Evolutionary conservation across 2,113 vertebrate genomes (phyloP).

Genomic region (Cyprinodon tularosa): DNA sequence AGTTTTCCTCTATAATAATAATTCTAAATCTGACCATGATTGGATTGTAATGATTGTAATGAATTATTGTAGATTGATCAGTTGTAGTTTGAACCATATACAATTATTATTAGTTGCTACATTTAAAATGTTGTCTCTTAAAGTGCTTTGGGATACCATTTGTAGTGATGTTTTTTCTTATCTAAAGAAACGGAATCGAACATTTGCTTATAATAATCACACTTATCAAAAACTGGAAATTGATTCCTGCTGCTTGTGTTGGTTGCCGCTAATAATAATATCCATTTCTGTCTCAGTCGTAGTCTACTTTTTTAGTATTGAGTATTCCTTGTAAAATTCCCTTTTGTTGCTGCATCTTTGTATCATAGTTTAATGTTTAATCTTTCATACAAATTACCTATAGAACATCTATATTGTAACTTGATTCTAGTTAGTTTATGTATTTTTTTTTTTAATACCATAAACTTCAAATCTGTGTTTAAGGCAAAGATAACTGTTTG

Average conservation of each 20-base stretch:
- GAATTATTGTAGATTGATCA: background rate
- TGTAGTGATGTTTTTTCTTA: background rate
- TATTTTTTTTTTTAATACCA: background rate
- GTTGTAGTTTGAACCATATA: background rate
- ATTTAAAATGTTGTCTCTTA: background rate
- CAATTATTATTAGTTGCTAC: background rate
- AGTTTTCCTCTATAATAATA: background rate
- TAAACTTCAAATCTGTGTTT: background rate
- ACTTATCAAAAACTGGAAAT: background rate
- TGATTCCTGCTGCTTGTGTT: background rate
- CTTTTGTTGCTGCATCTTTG: background rate
- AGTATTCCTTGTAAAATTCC: background rate
- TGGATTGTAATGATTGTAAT: background rate
- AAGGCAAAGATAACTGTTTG: conserved; percentile 9
- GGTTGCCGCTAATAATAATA: background rate
- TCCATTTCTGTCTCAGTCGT: background rate
- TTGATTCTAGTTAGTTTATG: background rate
- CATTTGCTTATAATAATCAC: background rate
- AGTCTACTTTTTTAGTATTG: background rate
- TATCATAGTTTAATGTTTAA: background rate
- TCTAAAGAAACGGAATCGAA: too few species aligned
- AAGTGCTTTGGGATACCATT: background rate
- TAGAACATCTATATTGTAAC: background rate
- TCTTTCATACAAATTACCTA: background rate
- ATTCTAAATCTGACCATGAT: background rate